A percentile compares a stretch with the other conserved stretches of the same genome.
Evolutionary conservation across 2,113 vertebrate species (phyloP).

Genomic region (Sterna hirundo): DNA sequence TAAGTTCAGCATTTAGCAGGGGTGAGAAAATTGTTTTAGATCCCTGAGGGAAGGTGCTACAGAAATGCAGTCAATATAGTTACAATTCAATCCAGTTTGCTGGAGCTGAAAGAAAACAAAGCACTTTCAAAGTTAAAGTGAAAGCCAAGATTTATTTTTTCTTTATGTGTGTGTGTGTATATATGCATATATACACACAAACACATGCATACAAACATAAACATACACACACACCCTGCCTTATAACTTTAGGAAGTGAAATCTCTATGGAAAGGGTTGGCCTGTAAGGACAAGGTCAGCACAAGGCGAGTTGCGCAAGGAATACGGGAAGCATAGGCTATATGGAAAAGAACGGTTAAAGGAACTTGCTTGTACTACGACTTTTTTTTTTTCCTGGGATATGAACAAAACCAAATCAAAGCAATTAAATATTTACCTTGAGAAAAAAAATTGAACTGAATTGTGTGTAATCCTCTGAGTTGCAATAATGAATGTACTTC

Average conservation of each 20-base stretch:
- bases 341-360: neutral
- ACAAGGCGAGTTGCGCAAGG: neutral
- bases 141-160: neutral
- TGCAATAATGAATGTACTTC: neutral
- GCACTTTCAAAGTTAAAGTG: neutral
- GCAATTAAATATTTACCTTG: neutral
- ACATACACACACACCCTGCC: neutral
- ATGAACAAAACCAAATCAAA: neutral
- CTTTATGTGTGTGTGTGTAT: rapidly evolving
- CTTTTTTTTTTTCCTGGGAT: neutral
- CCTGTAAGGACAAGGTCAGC: neutral
- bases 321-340: rapidly evolving
- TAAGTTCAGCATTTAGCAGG: slow-evolving; percentile 22
- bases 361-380: neutral
- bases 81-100: slow-evolving; percentile 7
- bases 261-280: neutral
- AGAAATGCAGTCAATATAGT: neutral
- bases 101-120: slow-evolving; percentile 24
- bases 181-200: rapidly evolving
- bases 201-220: rapidly evolving
- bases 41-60: slow-evolving; percentile 1
- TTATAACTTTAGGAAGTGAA: neutral
- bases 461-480: neutral
- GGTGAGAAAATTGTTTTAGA: slow-evolving; percentile 32
- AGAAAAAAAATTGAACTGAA: neutral